These are phyloP conservation scores for Bolinopsis microptera DNA, from an alignment of 37 sponge, comb jelly and placozoan species.

Conservation along the genomic window DNA sequence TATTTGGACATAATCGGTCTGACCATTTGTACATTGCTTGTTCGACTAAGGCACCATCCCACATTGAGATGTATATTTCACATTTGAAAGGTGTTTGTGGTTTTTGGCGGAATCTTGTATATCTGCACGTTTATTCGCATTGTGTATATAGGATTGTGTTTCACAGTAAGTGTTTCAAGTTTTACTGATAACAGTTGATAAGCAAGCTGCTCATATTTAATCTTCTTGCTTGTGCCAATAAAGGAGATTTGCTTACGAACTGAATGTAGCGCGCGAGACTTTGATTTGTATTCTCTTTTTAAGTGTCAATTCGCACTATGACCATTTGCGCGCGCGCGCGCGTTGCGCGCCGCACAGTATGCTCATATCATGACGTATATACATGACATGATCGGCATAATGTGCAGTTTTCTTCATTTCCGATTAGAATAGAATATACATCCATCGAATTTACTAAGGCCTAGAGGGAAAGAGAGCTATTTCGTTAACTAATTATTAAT, in stretches of 20 bases:
- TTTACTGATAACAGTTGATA: neutral
- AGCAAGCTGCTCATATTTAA: neutral
- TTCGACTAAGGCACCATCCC: neutral
- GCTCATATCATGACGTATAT: too few relatives aligned
- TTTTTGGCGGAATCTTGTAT: too few relatives aligned
- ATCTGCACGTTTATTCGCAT: too few relatives aligned
- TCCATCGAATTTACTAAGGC: too few relatives aligned
- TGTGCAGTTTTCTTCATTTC: too few relatives aligned
- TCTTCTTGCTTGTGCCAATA: neutral
- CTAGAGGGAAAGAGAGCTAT: too few relatives aligned
- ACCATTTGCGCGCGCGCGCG: too few relatives aligned
- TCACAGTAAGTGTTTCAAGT: neutral
- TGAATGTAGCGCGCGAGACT: neutral
- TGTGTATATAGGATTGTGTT: too few relatives aligned
- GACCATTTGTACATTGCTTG: neutral
- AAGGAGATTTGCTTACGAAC: neutral
- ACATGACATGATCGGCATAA: too few relatives aligned
- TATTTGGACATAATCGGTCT: neutral
- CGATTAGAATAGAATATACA: too few relatives aligned
- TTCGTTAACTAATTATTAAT: too few relatives aligned
- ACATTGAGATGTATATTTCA: neutral
- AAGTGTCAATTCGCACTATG: neutral
- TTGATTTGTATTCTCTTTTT: neutral
- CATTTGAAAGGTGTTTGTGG: neutral
- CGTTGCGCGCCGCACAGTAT: neutral